phyloP scores from a whole-genome alignment of 2,888 invertebrate genomes.

The Onthophagus sagittarius region DNA sequence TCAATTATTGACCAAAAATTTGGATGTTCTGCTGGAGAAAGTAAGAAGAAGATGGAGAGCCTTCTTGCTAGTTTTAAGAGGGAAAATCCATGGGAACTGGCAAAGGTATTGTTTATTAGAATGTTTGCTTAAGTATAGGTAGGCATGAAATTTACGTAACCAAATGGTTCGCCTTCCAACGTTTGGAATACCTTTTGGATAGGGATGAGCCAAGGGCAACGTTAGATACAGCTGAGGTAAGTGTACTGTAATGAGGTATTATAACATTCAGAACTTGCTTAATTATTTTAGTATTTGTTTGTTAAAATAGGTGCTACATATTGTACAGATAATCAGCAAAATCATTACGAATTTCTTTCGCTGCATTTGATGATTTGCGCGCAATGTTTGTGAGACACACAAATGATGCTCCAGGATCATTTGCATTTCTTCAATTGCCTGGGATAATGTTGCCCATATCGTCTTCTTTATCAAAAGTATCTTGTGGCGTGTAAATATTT shows the following conservation, averaged over 20 bases:
- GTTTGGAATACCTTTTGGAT: not conserved
- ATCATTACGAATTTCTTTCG: not conserved
- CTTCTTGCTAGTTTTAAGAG: too few relatives aligned
- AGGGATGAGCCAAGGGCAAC: not conserved
- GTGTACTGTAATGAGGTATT: not conserved
- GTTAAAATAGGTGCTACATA: too few relatives aligned
- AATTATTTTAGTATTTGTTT: too few relatives aligned
- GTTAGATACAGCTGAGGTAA: not conserved
- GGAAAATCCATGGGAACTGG: too few relatives aligned
- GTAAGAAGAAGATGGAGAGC: too few relatives aligned
- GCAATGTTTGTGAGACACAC: not conserved
- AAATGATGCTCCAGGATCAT: not conserved
- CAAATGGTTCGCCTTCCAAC: too few relatives aligned
- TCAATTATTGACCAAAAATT: too few relatives aligned
- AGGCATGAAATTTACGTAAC: too few relatives aligned
- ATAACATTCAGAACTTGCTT: too few relatives aligned
- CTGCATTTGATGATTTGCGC: not conserved
- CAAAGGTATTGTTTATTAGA: not conserved
- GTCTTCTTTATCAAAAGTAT: not conserved
- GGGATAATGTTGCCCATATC: not conserved
- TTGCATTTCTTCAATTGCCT: not conserved
- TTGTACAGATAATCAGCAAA: too few relatives aligned
- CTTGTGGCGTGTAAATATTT: not conserved
- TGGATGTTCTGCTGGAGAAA: too few relatives aligned
- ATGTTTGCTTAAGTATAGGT: not conserved